A percentile compares a stretch with the other conserved stretches of the same genome.
phyloP scores from a whole-genome alignment of 2,797 vertebrate species.

The Sebastes vulpes region DNA sequence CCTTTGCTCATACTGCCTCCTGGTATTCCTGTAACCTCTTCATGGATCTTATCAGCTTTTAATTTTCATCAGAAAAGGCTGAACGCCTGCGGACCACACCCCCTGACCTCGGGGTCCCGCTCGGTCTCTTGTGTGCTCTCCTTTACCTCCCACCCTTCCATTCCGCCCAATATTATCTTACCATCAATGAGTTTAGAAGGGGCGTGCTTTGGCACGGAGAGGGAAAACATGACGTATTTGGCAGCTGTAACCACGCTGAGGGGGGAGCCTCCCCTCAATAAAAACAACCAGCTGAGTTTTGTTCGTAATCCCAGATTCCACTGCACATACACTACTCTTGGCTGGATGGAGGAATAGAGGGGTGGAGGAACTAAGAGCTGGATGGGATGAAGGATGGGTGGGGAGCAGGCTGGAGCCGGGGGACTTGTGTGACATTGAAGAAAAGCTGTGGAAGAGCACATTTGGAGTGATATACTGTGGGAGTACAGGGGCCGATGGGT shows the following conservation, averaged over 20 bases:
- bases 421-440: slow-evolving; percentile 40
- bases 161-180: slow-evolving; percentile 63
- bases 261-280: slow-evolving; percentile 67
- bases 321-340: slow-evolving; percentile 48
- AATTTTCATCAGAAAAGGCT: slow-evolving; percentile 24
- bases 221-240: slow-evolving; percentile 77
- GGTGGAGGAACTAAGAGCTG: slow-evolving; percentile 39
- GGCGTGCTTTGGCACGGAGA: slow-evolving; percentile 58
- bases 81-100: slow-evolving; percentile 23
- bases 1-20: not conserved
- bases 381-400: slow-evolving; percentile 43
- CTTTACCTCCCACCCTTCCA: slow-evolving; percentile 19
- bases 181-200: slow-evolving; percentile 63
- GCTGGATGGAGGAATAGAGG: slow-evolving; percentile 33
- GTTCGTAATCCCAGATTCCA: slow-evolving; percentile 72
- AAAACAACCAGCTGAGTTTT: slow-evolving; percentile 78
- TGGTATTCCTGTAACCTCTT: slow-evolving; percentile 14
- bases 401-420: slow-evolving; percentile 1
- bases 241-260: slow-evolving; percentile 75
- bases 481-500: slow-evolving; percentile 1
- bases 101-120: slow-evolving; percentile 42
- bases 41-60: slow-evolving; percentile 47
- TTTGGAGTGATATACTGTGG: not conserved
- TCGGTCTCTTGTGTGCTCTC: slow-evolving; percentile 19
- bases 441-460: slow-evolving; percentile 31